Evolutionary conservation across 2,888 invertebrate genomes (phyloP).

Genomic region (Protonemura montana): DNA sequence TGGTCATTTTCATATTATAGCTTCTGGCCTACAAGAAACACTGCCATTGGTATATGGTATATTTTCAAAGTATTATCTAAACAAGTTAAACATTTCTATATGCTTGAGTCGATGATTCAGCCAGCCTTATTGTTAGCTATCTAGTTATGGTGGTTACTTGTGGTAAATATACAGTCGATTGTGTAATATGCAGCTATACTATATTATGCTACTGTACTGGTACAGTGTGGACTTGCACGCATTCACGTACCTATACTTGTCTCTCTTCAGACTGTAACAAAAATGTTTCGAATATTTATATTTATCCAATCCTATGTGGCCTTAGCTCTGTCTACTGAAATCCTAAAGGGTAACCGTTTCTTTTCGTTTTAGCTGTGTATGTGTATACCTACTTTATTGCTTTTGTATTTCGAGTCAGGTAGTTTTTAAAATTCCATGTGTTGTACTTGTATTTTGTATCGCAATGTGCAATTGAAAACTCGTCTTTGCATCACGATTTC

Average conservation of each 20-base stretch:
- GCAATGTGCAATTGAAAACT: not conserved
- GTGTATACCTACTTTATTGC: not conserved
- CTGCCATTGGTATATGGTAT: not conserved
- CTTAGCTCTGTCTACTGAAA: slow-evolving; percentile 21
- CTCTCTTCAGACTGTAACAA: not conserved
- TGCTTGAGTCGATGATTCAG: not conserved
- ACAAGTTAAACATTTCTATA: not conserved
- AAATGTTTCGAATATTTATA: slow-evolving; percentile 7
- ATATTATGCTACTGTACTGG: not conserved
- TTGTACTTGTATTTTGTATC: not conserved
- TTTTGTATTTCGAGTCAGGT: not conserved
- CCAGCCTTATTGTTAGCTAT: not conserved
- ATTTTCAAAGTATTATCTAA: not conserved
- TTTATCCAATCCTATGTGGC: slow-evolving; percentile 30
- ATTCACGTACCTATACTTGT: not conserved
- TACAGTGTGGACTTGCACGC: not conserved
- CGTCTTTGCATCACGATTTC: not conserved
- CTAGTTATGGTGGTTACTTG: not conserved
- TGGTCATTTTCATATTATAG: not conserved
- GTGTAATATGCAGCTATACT: not conserved
- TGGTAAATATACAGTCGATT: not conserved
- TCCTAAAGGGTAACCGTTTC: not conserved
- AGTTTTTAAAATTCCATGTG: not conserved
- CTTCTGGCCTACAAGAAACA: not conserved
- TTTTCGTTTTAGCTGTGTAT: not conserved